These are phyloP conservation scores for Lypha dubia DNA, from an alignment of 2,888 invertebrate genomes.

Conservation along the genomic window DNA sequence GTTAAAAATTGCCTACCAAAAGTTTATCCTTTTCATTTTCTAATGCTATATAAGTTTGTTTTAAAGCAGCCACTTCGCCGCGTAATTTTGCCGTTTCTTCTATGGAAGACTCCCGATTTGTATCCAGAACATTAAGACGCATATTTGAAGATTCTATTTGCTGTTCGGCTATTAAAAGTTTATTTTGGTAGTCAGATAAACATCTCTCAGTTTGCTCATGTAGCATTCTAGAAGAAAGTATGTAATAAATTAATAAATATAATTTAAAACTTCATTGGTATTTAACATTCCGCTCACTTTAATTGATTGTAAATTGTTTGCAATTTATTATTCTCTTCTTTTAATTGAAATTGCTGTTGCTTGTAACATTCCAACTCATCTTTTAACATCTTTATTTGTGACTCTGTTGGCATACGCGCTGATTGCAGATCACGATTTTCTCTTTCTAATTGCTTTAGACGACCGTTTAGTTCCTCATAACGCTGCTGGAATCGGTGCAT, in stretches of 20 bases:
- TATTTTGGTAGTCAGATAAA: slow-evolving; percentile 87
- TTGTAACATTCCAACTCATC: slow-evolving; percentile 85
- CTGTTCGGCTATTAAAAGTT: slow-evolving; percentile 86
- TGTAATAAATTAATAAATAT: not conserved
- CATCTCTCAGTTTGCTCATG: slow-evolving; percentile 91
- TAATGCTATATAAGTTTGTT: slow-evolving; percentile 86
- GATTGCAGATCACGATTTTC: slow-evolving; percentile 85
- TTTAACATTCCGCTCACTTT: slow-evolving; percentile 83
- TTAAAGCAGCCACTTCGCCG: slow-evolving; percentile 87
- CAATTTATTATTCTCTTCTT: slow-evolving; percentile 85
- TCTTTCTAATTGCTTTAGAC: slow-evolving; percentile 84
- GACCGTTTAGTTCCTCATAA: slow-evolving; percentile 84
- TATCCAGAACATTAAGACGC: slow-evolving; percentile 85
- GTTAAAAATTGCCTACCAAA: slow-evolving; percentile 82
- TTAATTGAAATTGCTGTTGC: slow-evolving; percentile 84
- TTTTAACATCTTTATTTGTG: slow-evolving; percentile 85
- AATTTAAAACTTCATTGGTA: not conserved
- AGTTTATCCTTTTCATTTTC: slow-evolving; percentile 89
- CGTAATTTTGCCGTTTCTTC: slow-evolving; percentile 86
- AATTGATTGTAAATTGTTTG: slow-evolving; percentile 85
- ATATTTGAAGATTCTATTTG: slow-evolving; percentile 86
- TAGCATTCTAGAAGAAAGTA: slow-evolving; percentile 85
- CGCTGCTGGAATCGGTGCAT: slow-evolving; percentile 84
- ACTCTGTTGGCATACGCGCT: slow-evolving; percentile 84
- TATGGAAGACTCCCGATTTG: slow-evolving; percentile 85